These are phyloP conservation scores for Linnaemya vulpina DNA, from an alignment of 2,888 invertebrate species.

Conservation along the genomic window DNA sequence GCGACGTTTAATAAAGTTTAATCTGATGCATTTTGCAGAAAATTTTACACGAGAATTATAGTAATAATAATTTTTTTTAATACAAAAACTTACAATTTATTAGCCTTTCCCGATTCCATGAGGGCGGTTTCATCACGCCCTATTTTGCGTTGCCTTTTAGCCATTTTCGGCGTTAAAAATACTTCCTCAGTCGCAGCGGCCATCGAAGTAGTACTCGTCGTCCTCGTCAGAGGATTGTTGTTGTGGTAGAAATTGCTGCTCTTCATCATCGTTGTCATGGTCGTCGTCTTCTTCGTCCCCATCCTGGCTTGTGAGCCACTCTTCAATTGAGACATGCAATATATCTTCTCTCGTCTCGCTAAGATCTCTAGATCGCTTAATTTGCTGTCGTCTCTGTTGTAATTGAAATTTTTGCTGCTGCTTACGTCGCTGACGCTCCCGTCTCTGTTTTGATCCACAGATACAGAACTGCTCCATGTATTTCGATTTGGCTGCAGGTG, in stretches of 20 bases:
- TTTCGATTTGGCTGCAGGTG: slow-evolving; percentile 83
- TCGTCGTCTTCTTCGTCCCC: slow-evolving; percentile 75
- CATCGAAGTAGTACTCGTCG: slow-evolving; percentile 83
- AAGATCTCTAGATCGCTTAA: slow-evolving; percentile 87
- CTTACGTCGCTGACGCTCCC: slow-evolving; percentile 79
- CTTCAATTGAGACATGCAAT: slow-evolving; percentile 84
- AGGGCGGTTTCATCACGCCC: slow-evolving; percentile 80
- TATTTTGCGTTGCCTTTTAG: slow-evolving; percentile 76
- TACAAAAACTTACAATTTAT: slow-evolving; percentile 81
- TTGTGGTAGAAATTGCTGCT: slow-evolving; percentile 74
- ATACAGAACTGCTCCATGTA: slow-evolving; percentile 89
- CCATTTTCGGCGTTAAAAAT: slow-evolving; percentile 70
- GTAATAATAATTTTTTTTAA: too few species aligned
- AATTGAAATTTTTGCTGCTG: slow-evolving; percentile 80
- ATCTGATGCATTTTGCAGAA: slow-evolving; percentile 77
- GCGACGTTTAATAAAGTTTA: slow-evolving; percentile 82
- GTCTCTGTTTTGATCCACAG: slow-evolving; percentile 84
- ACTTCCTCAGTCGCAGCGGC: slow-evolving; percentile 77
- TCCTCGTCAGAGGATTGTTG: slow-evolving; percentile 79
- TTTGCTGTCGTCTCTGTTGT: slow-evolving; percentile 82
- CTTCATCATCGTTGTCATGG: slow-evolving; percentile 73
- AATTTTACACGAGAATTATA: neutral
- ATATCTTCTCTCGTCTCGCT: slow-evolving; percentile 84
- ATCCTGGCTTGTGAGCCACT: slow-evolving; percentile 83
- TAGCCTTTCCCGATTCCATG: slow-evolving; percentile 83